Conservation (phyloP, 2,113 vertebrate species). For the Neoarius graeffei region DNA sequence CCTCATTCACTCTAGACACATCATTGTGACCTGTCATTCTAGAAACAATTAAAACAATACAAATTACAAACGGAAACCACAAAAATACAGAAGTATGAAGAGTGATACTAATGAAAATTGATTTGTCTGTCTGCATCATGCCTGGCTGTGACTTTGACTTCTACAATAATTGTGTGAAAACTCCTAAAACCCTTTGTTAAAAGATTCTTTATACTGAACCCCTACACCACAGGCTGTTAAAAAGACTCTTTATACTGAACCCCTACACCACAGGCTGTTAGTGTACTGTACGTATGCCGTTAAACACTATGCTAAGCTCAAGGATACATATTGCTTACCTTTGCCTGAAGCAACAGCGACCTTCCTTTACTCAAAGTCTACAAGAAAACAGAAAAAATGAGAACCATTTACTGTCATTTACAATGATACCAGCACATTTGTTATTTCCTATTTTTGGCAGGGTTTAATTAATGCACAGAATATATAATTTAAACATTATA, state of each 20-base stretch:
- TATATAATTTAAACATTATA: background rate
- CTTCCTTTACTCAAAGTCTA: constrained; percentile 91
- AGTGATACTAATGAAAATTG: background rate
- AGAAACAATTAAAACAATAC: background rate
- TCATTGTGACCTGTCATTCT: background rate
- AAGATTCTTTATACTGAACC: background rate
- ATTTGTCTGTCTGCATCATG: background rate
- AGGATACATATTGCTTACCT: constrained; percentile 75
- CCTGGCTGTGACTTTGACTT: background rate
- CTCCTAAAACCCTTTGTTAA: background rate
- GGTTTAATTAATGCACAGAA: background rate
- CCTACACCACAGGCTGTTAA: background rate
- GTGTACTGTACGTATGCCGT: background rate
- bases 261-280: background rate
- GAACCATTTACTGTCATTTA: background rate
- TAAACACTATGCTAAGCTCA: background rate
- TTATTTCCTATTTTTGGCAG: background rate
- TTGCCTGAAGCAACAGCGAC: constrained; percentile 93
- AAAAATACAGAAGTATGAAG: background rate
- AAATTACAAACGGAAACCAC: background rate
- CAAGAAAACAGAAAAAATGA: constrained; percentile 50
- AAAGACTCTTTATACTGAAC: background rate
- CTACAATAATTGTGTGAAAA: background rate
- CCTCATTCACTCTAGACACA: background rate
- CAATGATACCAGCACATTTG: background rate